Conservation (phyloP, 2,888 invertebrate genomes). For the Thereva nobilitata region DNA sequence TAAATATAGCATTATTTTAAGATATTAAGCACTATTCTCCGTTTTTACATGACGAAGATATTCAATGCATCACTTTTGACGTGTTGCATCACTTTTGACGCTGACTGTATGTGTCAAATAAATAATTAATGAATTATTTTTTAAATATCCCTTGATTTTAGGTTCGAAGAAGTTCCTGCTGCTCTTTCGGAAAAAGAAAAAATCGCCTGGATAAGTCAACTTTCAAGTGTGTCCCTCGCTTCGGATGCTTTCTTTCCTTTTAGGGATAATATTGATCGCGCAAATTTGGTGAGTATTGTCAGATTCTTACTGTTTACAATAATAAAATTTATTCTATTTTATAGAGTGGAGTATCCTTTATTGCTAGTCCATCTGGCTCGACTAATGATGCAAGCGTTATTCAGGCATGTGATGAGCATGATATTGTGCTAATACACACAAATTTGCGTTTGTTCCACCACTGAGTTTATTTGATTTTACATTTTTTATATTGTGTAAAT, state of each 20-base stretch:
- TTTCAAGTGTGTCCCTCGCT: slow-evolving; percentile 81
- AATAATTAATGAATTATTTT: not conserved
- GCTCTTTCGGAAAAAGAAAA: slow-evolving; percentile 71
- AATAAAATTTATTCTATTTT: slow-evolving; percentile 42
- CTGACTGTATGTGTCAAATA: slow-evolving; percentile 43
- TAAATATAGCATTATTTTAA: too few species aligned
- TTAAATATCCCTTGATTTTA: slow-evolving; percentile 35
- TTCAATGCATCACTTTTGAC: too few species aligned
- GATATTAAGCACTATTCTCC: too few species aligned
- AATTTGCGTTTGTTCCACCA: slow-evolving; percentile 93
- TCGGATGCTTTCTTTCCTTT: slow-evolving; percentile 99
- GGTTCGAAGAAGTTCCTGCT: slow-evolving; percentile 65
- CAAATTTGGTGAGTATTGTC: slow-evolving; percentile 69
- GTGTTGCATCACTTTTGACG: too few species aligned
- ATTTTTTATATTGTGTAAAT: too few species aligned
- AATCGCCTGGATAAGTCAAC: slow-evolving; percentile 68
- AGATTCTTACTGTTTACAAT: not conserved
- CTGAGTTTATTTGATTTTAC: slow-evolving; percentile 54
- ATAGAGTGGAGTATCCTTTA: slow-evolving; percentile 92
- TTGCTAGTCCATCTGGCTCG: slow-evolving; percentile 93
- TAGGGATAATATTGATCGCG: slow-evolving; percentile 94
- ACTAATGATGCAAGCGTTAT: slow-evolving; percentile 90
- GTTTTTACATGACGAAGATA: too few species aligned
- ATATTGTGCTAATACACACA: slow-evolving; percentile 85
- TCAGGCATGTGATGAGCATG: slow-evolving; percentile 89